Base-by-base conservation (phyloP, 2,888 invertebrate species). In the Eremobia ochroleuca region DNA sequence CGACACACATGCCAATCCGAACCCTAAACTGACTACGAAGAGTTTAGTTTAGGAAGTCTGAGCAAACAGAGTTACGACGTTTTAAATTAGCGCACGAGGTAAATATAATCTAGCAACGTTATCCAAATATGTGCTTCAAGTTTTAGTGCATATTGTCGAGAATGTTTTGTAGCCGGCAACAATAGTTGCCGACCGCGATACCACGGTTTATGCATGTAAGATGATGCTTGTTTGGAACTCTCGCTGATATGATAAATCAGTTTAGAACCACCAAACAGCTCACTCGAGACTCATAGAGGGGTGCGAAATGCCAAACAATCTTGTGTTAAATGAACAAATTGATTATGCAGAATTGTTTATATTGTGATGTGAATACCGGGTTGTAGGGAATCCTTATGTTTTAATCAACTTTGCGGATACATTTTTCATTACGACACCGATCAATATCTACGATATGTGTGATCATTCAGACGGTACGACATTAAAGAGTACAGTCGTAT, bases 171-270 rank as follows among this genome's bases (percentile, higher is more conserved):
- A 86, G 81, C 77, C 81, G 82, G 82, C 84, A 86, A 91, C 91
- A 91, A 91, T 90, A 89, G 90, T 91, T 91, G 92, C 87, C 93
- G 92, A 87, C 90, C 90, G 92, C 91, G 95, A 95, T 96, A 95
- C 91, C 93, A 91, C 93, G 96, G 95, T 96, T 96, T 96, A 96
- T 95, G 96, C 94, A 94, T 96, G 96, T 96, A 96, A 96, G 96
- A 96, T 96, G 96, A 96, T 94, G 96, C 96, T 96, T 96, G 96
- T 97, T 97, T 95, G 90, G 92, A 93, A 95, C 94, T 94, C 91
- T 87, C 81, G 92, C 92, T 94, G 96, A 96, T 96, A 96, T 96
- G 96, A 96, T 96, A 96, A 96, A 97, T 97, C 96, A 96, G 96
- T 96, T 96, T 95, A 94, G 92, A 94, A 92, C 92, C 90, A 89